Base-by-base conservation (phyloP, 1,140 invertebrate genomes). In the Rhopalosiphum maidis region DNA sequence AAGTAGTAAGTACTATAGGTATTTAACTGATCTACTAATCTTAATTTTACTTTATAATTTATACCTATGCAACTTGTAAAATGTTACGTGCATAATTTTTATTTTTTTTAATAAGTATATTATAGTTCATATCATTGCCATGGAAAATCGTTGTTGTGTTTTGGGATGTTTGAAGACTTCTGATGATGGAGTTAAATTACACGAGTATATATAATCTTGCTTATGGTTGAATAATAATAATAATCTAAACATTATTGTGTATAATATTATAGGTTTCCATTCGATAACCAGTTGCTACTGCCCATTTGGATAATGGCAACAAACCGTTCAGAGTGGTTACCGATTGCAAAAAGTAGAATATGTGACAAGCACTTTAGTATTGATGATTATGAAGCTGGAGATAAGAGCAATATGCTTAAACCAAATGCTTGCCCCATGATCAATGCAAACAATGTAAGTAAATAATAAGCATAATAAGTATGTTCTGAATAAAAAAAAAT, bases 61-160 rank as follows among this genome's bases (percentile, higher is more conserved):
- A 18, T 37, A 37, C 22, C 7, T 37, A 9, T 37, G 35, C 0
- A 23, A n/a, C 1, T 83, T 37, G 35, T 82, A 6, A 37, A n/a
- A 37, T 83, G 15, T 23, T 3, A 37, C 5, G 22, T 37, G 6
- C 0, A 1, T 23, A 83, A 6, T 35, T 83, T 37, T 37, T 22
- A 23, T 8, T 83, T 37, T 8, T 83, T 22, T 83, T 83, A 37
- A 37, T 23, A 8, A 83, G 22, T 37, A 30, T 60, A 21, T 11
- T 5, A 48, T n/a, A n/a, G 46, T 89, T n/a, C 18, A 18, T 22
- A 51, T 30, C 4, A 90, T 90, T n/a, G 51, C 9, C 11, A 90
- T 90, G 88, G 88, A 90, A 90, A n/a, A 46, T 35, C 87, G 48
- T n/a, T 90, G 88, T 54, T 90, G 48, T 90, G n/a, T 90, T 22